These are phyloP conservation scores for Rhynchopsitta pachyrhyncha DNA, from an alignment of 2,113 vertebrate genomes.

Conservation along the genomic window DNA sequence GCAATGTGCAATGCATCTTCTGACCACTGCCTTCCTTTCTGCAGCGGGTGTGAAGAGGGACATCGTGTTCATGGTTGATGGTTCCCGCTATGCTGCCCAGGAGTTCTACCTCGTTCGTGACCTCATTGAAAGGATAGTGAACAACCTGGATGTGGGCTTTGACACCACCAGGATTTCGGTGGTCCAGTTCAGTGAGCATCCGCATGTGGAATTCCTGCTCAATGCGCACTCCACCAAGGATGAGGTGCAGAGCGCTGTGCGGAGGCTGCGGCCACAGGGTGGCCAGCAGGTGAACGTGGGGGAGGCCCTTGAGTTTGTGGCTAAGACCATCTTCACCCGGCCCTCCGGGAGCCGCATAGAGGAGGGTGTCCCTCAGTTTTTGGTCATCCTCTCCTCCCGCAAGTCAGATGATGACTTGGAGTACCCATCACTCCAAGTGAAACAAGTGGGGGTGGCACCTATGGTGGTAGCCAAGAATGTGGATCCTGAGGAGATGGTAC, in stretches of 20 bases:
- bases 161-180: constrained; percentile 86
- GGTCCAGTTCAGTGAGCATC: constrained; percentile 90
- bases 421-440: constrained; percentile 79
- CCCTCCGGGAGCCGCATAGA: constrained; percentile 91
- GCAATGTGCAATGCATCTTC: not conserved
- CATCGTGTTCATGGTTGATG: constrained; percentile 92
- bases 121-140: constrained; percentile 84
- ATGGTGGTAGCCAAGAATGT: constrained; percentile 81
- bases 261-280: constrained; percentile 78
- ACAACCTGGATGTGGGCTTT: constrained; percentile 84
- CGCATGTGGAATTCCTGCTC: constrained; percentile 84
- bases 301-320: constrained; percentile 85
- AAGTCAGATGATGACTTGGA: constrained; percentile 85
- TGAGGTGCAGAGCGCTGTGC: constrained; percentile 80
- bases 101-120: constrained; percentile 83
- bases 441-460: constrained; percentile 81
- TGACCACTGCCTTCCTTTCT: not conserved
- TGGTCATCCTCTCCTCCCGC: constrained; percentile 86
- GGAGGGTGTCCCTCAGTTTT: constrained; percentile 91
- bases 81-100: constrained; percentile 73
- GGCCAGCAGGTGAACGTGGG: constrained; percentile 84
- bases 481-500: constrained; percentile 79
- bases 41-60: constrained; percentile 82
- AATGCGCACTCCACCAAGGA: constrained; percentile 86
- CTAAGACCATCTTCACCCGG: constrained; percentile 87